A percentile compares a stretch with the other conserved stretches of the same genome.
phyloP scores from a whole-genome alignment of 23 tunicate species.

The Halocynthia aurantium region DNA sequence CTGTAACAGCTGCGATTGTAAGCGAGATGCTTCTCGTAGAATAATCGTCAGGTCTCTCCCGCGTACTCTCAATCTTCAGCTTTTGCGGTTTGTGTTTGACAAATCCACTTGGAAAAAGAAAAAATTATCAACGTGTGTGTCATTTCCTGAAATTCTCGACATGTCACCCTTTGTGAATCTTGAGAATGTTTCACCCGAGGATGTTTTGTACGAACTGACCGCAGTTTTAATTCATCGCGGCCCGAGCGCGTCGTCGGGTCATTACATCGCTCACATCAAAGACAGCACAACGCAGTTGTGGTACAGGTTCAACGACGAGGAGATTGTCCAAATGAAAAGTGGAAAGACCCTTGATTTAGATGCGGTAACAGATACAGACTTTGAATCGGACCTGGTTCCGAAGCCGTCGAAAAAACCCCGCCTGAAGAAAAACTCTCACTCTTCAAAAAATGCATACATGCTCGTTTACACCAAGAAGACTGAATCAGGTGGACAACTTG shows the following conservation, averaged over 20 bases:
- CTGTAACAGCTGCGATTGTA: slow-evolving; percentile 49
- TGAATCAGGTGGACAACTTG: background rate
- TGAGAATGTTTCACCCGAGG: background rate
- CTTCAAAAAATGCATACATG: slow-evolving; percentile 91
- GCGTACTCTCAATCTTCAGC: slow-evolving; percentile 54
- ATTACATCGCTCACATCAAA: slow-evolving; percentile 67
- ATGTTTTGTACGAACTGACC: slow-evolving; percentile 38
- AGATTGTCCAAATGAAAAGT: slow-evolving; percentile 52
- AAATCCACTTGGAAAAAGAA: slow-evolving; percentile 33
- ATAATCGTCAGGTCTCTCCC: slow-evolving; percentile 61
- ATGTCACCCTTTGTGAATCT: slow-evolving; percentile 29
- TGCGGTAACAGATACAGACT: slow-evolving; percentile 8
- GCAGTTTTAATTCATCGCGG: slow-evolving; percentile 91
- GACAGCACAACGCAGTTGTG: slow-evolving; percentile 35
- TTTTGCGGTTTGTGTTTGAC: slow-evolving; percentile 82
- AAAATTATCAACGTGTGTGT: slow-evolving; percentile 37
- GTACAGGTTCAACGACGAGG: slow-evolving; percentile 84
- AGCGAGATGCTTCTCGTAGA: slow-evolving; percentile 65
- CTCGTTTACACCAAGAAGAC: slow-evolving; percentile 48
- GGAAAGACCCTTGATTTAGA: slow-evolving; percentile 67
- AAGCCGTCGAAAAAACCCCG: slow-evolving; percentile 39
- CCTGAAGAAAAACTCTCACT: slow-evolving; percentile 43
- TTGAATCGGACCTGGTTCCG: slow-evolving; percentile 6
- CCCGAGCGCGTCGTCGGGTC: slow-evolving; percentile 79
- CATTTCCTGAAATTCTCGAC: slow-evolving; percentile 82